phyloP scores from a whole-genome alignment of 2,113 vertebrate species.

The Silurus glanis region DNA sequence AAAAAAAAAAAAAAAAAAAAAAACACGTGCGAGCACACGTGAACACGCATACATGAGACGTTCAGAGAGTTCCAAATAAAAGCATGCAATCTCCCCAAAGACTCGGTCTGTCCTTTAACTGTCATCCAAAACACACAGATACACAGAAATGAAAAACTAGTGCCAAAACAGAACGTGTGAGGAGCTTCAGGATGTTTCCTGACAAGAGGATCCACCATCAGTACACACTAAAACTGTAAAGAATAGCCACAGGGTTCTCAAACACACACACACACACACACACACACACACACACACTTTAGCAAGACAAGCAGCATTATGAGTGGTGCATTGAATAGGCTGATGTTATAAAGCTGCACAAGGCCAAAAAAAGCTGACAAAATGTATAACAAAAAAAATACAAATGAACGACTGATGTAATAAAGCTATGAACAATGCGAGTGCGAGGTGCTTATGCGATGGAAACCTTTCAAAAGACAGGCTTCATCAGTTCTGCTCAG shows the following conservation, averaged over 20 bases:
- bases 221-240: background rate
- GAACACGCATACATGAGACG: background rate
- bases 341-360: background rate
- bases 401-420: constrained; percentile 3
- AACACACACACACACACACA: background rate
- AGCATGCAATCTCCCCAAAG: background rate
- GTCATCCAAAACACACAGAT: constrained; percentile 14
- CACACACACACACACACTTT: background rate
- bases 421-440: background rate
- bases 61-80: background rate
- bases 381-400: background rate
- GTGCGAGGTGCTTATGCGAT: background rate
- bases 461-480: constrained; percentile 14
- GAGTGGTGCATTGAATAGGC: background rate
- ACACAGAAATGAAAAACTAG: background rate
- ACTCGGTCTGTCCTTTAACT: constrained; percentile 15
- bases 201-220: constrained; percentile 9
- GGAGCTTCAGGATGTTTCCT: background rate
- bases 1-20: background rate
- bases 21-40: no score
- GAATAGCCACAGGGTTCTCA: background rate
- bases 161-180: background rate
- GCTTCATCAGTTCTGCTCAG: background rate
- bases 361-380: background rate
- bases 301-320: background rate